These are phyloP conservation scores for Hoplodrina ambigua DNA, from an alignment of 2,888 invertebrate species.

Conservation along the genomic window DNA sequence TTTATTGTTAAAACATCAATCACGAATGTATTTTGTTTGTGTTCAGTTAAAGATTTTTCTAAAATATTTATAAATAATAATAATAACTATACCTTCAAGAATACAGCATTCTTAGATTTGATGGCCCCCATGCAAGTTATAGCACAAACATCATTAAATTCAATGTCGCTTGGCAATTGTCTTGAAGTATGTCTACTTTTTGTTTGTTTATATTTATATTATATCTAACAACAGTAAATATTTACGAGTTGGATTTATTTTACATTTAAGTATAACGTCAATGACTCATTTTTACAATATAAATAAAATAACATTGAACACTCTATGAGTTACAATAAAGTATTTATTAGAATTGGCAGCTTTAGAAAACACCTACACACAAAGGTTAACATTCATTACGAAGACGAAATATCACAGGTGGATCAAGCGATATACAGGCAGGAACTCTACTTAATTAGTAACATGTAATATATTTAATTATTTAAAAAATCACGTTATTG, in stretches of 20 bases:
- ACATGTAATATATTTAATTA: conserved; percentile 72
- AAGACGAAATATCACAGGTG: conserved; percentile 88
- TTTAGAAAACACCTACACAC: conserved; percentile 74
- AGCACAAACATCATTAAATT: conserved; percentile 67
- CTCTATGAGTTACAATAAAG: conserved; percentile 75
- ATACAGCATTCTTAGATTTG: conserved; percentile 84
- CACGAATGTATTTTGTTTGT: not conserved
- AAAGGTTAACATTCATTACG: conserved; percentile 77
- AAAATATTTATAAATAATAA: conserved; percentile 13
- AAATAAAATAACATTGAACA: conserved; percentile 73
- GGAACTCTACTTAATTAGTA: conserved; percentile 84
- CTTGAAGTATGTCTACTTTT: conserved; percentile 26
- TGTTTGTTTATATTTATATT: conserved; percentile 55
- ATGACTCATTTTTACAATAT: conserved; percentile 68
- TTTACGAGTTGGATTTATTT: conserved; percentile 62
- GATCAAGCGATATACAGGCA: conserved; percentile 87
- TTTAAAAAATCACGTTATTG: conserved; percentile 67
- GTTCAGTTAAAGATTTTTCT: not conserved
- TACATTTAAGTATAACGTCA: conserved; percentile 34
- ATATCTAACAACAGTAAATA: conserved; percentile 61
- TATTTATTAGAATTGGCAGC: conserved; percentile 78
- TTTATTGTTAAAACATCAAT: not conserved
- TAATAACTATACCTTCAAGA: conserved; percentile 78
- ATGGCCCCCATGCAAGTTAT: conserved; percentile 87
- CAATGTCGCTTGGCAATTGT: conserved; percentile 40